Evolutionary conservation across 2,113 vertebrate genomes (phyloP).

Genomic region (Phylloscopus trochiloides): DNA sequence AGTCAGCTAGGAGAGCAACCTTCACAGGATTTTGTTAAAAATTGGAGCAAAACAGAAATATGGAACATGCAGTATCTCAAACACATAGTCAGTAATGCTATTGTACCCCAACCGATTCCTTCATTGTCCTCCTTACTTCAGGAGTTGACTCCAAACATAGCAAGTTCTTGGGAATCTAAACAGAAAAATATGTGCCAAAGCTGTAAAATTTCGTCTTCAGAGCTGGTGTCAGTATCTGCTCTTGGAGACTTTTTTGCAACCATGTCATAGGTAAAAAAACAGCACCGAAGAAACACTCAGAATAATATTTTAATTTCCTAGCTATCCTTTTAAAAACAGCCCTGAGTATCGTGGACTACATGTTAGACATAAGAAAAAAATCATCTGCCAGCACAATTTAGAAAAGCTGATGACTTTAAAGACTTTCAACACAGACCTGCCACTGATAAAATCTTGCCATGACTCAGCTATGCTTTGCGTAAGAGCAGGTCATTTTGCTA

Average conservation of each 20-base stretch:
- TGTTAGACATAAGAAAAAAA: not conserved
- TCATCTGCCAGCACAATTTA: not conserved
- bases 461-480: constrained; percentile 9
- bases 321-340: not conserved
- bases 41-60: not conserved
- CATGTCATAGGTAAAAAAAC: not conserved
- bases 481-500: constrained; percentile 2
- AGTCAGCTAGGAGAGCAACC: not conserved
- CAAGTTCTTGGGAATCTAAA: not conserved
- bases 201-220: not conserved
- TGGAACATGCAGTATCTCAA: not conserved
- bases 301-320: not conserved
- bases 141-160: not conserved
- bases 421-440: not conserved
- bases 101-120: not conserved
- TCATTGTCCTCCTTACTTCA: not conserved
- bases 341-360: not conserved
- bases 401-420: constrained; percentile 1
- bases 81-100: not conserved
- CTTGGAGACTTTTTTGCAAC: not conserved
- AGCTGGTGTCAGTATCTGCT: not conserved
- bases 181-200: not conserved
- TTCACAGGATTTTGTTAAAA: not conserved
- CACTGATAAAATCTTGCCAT: not conserved
- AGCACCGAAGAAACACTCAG: not conserved